Evolutionary conservation across 2,888 invertebrate species (phyloP), one percentile per base, ranked within the genome.

Genomic region (Loripinus fragilis): DNA sequence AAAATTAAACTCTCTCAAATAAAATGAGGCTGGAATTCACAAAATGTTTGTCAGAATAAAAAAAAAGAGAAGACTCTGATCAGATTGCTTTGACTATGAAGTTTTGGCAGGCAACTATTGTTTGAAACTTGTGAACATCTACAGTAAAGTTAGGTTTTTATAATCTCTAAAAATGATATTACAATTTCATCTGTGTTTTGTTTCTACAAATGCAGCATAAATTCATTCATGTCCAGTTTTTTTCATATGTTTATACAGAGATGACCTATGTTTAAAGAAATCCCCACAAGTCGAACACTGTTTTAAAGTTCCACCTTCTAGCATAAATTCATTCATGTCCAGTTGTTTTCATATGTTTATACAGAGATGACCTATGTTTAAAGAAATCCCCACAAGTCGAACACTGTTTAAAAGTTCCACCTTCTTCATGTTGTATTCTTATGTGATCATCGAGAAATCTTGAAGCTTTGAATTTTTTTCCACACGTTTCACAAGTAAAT

Each of bases 211-310:
- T n/a, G n/a, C n/a, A n/a, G n/a, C n/a, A n/a, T n/a, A n/a, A 38
- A 38, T 12, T 38, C 38, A 48, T 25, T 55, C 55, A 55, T 55
- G 55, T 25, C 55, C 55, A 12, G 55, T 55, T 25, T 55, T 55
- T 25, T 23, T 28, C 28, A 20, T 60, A 28, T 60, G 60, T 60
- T 23, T 60, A 33, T 33, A 33, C 33, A 60, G 28, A 33, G 23
- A 28, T 33, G 60, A 17, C 30, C 10, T 60, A 20, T 60, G 33
- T 33, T 33, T 5, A 33, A 60, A 60, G 5, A 60, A 8, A 30
- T 5, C 33, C 1, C 33, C 33, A 60, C 60, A 60, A 25, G 25
- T 25, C 2, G 30, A 33, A 23, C 60, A 60, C 60, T 30, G 33
- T 12, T 3, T 7, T 7, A 33, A 7, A 20, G 2, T 5, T 8